Percentiles rank a stretch among this genome's conserved stretches.
These are phyloP conservation scores for Rhimphoctona megacephalus DNA, from an alignment of 2,888 invertebrate species.

Conservation along the genomic window DNA sequence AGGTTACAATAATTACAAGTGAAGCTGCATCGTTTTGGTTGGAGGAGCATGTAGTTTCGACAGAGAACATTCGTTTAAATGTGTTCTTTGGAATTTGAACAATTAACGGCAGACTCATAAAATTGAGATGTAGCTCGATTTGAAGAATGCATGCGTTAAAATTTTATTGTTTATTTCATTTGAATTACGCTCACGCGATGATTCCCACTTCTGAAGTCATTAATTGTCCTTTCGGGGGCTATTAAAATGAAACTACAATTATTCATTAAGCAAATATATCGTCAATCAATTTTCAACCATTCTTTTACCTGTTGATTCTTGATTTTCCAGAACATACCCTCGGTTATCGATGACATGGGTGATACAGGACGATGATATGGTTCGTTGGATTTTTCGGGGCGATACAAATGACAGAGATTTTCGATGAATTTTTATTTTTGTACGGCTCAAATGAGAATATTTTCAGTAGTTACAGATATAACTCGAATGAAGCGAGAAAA, in stretches of 20 bases:
- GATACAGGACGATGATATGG: constrained; percentile 25
- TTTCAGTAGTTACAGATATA: constrained; percentile 30
- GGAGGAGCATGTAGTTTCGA: neutral
- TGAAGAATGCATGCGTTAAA: neutral
- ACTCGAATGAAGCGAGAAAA: constrained; percentile 40
- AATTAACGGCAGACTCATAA: neutral
- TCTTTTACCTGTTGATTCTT: constrained; percentile 63
- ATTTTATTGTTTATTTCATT: neutral
- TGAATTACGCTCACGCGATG: neutral
- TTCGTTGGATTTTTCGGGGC: constrained; percentile 27
- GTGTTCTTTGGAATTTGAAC: neutral
- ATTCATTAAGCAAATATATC: constrained; percentile 10
- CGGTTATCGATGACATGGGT: constrained; percentile 1
- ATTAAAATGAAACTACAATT: neutral
- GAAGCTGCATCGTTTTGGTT: constrained; percentile 8
- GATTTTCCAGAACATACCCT: constrained; percentile 31
- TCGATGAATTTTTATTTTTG: constrained; percentile 40
- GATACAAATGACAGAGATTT: constrained; percentile 43
- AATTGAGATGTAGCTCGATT: neutral
- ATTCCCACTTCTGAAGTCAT: neutral
- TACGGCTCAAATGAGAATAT: constrained; percentile 36
- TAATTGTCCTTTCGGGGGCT: neutral
- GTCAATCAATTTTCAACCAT: neutral
- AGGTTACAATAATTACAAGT: neutral
- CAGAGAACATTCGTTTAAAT: neutral